Base-by-base conservation (phyloP, 1,140 invertebrate genomes). In the Dinothrombium tinctorium region DNA sequence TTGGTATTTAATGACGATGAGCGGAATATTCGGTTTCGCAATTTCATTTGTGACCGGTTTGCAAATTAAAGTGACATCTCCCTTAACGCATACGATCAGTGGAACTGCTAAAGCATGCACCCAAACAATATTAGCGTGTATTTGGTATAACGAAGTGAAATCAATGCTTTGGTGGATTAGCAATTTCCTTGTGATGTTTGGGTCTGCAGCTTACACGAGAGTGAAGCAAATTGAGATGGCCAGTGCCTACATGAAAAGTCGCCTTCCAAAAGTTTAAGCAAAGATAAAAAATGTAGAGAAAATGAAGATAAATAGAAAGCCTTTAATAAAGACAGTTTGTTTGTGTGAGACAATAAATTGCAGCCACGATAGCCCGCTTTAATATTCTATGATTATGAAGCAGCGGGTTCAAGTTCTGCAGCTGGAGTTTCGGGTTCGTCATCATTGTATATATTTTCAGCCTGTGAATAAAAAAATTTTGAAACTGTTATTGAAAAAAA, bases 361-460 rank as follows among this genome's bases (percentile, higher is more conserved):
- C n/a, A n/a, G n/a, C n/a, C n/a, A n/a, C n/a, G n/a, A n/a, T n/a
- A n/a, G n/a, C n/a, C n/a, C n/a, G n/a, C n/a, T n/a, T n/a, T n/a
- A n/a, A n/a, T n/a, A n/a, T n/a, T n/a, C n/a, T n/a, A n/a, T n/a
- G n/a, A n/a, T 39, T 21, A 47, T 38, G 40, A 41, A 8, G 49
- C 26, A 15, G 37, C 14, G 14, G 72, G 65, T 59, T 86, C 81
- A 32, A 84, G 62, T 56, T 86, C 82, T 33, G 75, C 74, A 4
- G 76, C 73, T 21, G 77, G 74, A 49, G 80, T 79, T 53, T 90
- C 83, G 0, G 79, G 76, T 57, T 98, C 92, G 57, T 96, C 92
- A 59, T 98, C 92, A 60, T 96, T 98, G 65, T 98, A 98, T 53
- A 98, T 96, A 62, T 98, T 98, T 59, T 98, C 92, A 7, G 92